Evolutionary conservation across 2,113 vertebrate genomes (phyloP), one percentile per base, ranked within the genome.

Genomic region (Myrmophylax atrothorax): DNA sequence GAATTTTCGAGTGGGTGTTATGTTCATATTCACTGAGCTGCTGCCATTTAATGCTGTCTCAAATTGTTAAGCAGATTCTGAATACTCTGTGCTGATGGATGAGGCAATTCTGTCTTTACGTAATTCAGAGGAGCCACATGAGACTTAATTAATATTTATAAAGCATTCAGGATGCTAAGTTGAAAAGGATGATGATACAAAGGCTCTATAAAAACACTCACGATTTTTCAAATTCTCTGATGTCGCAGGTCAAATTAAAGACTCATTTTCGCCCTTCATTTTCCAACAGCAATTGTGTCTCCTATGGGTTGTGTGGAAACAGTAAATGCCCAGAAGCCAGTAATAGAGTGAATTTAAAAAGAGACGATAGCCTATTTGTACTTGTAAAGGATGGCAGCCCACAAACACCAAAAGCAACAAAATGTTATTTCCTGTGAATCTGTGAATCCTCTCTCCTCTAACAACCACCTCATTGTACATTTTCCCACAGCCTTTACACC

Each of bases 81-180:
- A 60, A 88, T 93, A 44, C 53, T 88, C 63, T 75, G 35, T 75
- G 82, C 79, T 93, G 96, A 92, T 92, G 73, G 88, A 96, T 94
- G 86, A 96, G 79, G 72, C 73, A 92, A 89, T 95, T 94, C 93
- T 94, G 52, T 33, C 64, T 78, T 92, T 94, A 88, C 31, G 31
- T 95, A 96, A 92, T 72, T 90, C 85, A 96, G 73, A 93, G 86
- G 31, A 97, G 66, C 92, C 92, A 84, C 90, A 94, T 60, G 94
- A 90, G 93, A 84, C 37, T 92, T 94, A 93, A 95, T 96, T 95
- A 96, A 94, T 95, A 93, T 86, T 93, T 96, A 92, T 95, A 95
- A 93, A 92, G 58, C 62, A 82, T 89, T 93, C 87, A 75, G 76
- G 88, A 95, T 95, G 67, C 92, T 96, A 82, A 44, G 67, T 63